Evolutionary conservation across 2,797 vertebrate genomes (phyloP).

Genomic region (Hippoglossus hippoglossus): DNA sequence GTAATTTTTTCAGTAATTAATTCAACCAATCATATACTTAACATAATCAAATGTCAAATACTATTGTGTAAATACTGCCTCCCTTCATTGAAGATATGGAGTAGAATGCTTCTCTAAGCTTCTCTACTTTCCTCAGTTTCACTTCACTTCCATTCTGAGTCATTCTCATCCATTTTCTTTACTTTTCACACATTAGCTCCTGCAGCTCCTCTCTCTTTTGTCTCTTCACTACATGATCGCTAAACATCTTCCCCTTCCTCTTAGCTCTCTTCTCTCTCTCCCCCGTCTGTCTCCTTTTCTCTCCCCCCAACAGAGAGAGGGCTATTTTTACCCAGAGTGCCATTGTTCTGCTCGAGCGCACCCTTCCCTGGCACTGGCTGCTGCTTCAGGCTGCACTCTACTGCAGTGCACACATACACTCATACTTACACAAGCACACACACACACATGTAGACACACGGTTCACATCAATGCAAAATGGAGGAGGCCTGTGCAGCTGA

Average conservation of each 20-base stretch:
- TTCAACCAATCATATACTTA: not conserved
- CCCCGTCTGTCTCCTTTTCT: slow-evolving; percentile 48
- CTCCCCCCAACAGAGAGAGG: slow-evolving; percentile 54
- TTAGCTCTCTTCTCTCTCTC: slow-evolving; percentile 26
- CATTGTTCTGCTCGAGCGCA: slow-evolving; percentile 76
- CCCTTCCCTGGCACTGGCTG: slow-evolving; percentile 65
- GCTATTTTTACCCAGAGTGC: slow-evolving; percentile 82
- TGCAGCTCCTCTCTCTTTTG: slow-evolving; percentile 35
- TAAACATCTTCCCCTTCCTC: slow-evolving; percentile 35
- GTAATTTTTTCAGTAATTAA: not conserved
- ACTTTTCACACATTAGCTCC: slow-evolving; percentile 44
- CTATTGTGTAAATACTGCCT: not conserved
- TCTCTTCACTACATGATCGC: slow-evolving; percentile 24
- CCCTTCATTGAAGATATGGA: not conserved
- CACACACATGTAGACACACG: slow-evolving; percentile 35
- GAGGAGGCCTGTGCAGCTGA: slow-evolving; percentile 56
- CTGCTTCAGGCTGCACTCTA: slow-evolving; percentile 68
- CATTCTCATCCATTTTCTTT: slow-evolving; percentile 24
- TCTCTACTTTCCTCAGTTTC: not conserved
- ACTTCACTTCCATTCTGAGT: slow-evolving; percentile 20
- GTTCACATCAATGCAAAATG: slow-evolving; percentile 62
- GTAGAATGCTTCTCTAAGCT: not conserved
- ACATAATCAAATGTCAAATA: not conserved
- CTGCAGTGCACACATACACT: slow-evolving; percentile 38
- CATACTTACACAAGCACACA: slow-evolving; percentile 21